phyloP scores from a whole-genome alignment of 2,113 vertebrate species.

The Ciconia boyciana region DNA sequence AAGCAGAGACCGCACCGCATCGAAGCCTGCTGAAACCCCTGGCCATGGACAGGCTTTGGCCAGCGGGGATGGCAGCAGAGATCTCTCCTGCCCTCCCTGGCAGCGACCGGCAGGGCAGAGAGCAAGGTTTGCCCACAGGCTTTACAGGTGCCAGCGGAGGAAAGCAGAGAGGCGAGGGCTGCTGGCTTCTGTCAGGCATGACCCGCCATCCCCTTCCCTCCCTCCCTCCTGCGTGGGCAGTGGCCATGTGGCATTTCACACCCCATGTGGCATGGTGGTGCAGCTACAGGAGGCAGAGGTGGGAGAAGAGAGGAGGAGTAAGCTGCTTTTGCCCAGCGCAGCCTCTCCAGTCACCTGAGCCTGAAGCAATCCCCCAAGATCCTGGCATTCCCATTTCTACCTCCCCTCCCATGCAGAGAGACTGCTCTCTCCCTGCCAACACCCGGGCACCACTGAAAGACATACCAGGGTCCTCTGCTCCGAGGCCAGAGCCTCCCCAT shows the following conservation, averaged over 20 bases:
- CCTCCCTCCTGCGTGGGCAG: neutral
- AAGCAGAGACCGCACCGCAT: accelerated
- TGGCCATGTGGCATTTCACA: accelerated
- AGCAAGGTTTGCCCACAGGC: accelerated
- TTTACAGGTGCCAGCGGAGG: neutral
- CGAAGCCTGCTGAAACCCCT: accelerated
- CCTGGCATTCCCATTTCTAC: neutral
- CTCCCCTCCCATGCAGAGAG: accelerated
- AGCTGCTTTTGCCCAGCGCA: neutral
- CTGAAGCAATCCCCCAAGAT: neutral
- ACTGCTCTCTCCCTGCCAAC: neutral
- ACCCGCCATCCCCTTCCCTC: too few relatives aligned
- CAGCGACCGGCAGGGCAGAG: neutral
- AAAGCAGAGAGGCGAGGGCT: neutral
- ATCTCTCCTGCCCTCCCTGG: neutral
- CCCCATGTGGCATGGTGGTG: accelerated
- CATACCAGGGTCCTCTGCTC: accelerated
- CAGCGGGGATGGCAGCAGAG: accelerated
- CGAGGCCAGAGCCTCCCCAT: accelerated
- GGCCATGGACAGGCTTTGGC: accelerated
- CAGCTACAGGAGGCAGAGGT: neutral
- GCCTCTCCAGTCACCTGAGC: too few relatives aligned
- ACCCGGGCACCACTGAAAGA: neutral
- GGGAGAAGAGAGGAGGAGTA: neutral
- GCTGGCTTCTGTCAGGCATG: neutral